Conservation (phyloP, 64 coral and sea anemone genomes). For the Porites lutea region DNA sequence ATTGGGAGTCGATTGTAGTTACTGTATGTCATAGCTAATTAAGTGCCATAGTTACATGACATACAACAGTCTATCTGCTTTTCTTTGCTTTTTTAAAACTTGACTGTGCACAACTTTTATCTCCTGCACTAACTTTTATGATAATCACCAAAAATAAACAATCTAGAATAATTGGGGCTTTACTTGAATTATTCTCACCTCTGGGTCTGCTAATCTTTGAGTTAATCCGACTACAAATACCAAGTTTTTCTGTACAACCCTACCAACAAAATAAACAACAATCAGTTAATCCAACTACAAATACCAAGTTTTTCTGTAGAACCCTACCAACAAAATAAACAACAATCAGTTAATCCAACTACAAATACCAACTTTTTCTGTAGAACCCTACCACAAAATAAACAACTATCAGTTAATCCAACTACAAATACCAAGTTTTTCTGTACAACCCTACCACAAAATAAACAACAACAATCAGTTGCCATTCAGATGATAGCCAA, state of each 20-base stretch:
- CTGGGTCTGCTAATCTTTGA: constrained; percentile 92
- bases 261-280: constrained; percentile 37
- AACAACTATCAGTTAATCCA: not conserved
- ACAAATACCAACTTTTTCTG: constrained; percentile 99
- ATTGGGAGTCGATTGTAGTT: no score
- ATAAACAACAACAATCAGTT: not conserved
- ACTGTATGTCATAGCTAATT: no score
- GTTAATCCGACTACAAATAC: constrained; percentile 99
- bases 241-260: constrained; percentile 98
- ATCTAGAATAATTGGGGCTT: no score
- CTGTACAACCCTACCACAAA: constrained; percentile 88
- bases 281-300: constrained; percentile 28
- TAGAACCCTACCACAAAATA: constrained; percentile 77
- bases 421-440: constrained; percentile 96
- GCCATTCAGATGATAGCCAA: no score
- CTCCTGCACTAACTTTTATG: no score
- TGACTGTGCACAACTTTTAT: no score
- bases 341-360: not conserved
- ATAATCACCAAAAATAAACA: not conserved
- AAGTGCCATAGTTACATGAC: no score
- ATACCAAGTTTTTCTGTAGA: constrained; percentile 98
- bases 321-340: constrained; percentile 65
- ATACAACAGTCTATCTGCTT: no score
- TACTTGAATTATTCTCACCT: constrained; percentile 60
- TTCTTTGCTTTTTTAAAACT: no score